Evolutionary conservation across 2,888 invertebrate species (phyloP).

Genomic region (Cantharis rustica): DNA sequence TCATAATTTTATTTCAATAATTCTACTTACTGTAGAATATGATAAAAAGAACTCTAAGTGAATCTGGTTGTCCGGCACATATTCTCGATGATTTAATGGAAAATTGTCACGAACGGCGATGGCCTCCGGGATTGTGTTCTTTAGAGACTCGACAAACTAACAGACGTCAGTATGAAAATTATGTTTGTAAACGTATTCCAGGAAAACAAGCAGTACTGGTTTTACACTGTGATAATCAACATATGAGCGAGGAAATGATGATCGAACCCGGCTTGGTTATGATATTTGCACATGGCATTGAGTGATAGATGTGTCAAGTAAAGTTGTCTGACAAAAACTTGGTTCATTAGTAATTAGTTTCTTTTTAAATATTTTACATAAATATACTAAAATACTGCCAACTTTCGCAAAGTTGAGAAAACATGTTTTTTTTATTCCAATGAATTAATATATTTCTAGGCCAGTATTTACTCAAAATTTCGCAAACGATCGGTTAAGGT

Average conservation of each 20-base stretch:
- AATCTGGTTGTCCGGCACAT: constrained; percentile 92
- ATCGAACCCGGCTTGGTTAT: constrained; percentile 95
- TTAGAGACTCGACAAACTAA: constrained; percentile 94
- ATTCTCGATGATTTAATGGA: constrained; percentile 95
- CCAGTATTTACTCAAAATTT: neutral
- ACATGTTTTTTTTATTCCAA: neutral
- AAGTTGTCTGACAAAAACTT: neutral
- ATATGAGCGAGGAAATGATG: constrained; percentile 96
- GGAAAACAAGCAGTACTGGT: constrained; percentile 96
- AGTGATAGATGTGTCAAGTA: constrained; percentile 57
- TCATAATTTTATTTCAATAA: constrained; percentile 8
- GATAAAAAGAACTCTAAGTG: constrained; percentile 90
- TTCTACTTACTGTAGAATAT: constrained; percentile 70
- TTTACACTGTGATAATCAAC: constrained; percentile 91
- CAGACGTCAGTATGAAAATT: constrained; percentile 90
- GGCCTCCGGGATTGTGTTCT: constrained; percentile 92
- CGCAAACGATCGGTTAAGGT: neutral
- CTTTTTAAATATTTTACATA: neutral
- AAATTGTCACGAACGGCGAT: constrained; percentile 93
- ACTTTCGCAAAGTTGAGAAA: neutral
- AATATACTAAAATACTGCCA: neutral
- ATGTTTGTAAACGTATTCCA: constrained; percentile 92
- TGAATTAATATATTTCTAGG: neutral
- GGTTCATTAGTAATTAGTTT: neutral
- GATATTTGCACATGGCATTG: constrained; percentile 98